Percentiles rank a stretch among this genome's conserved stretches.
phyloP scores from a whole-genome alignment of 2,113 vertebrate species.

The Falco punctatus region DNA sequence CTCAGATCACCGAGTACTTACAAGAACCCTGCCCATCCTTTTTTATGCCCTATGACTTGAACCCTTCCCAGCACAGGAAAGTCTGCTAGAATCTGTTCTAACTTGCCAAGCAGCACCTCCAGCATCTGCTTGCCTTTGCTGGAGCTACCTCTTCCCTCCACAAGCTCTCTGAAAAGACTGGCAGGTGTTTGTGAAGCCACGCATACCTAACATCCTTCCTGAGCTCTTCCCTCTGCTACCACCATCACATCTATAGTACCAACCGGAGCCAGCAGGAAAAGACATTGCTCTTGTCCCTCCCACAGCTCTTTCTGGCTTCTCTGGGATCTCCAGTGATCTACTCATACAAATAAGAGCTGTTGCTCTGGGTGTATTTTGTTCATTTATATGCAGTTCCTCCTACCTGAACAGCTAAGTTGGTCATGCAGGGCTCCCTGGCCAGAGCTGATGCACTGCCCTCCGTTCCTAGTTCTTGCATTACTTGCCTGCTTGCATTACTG shows the following conservation, averaged over 20 bases:
- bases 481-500: background rate
- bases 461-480: background rate
- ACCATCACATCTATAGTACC: background rate
- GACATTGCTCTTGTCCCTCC: background rate
- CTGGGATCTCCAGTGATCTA: background rate
- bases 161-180: background rate
- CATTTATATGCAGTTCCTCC: background rate
- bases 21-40: background rate
- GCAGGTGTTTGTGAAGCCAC: background rate
- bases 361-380: background rate
- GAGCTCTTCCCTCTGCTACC: background rate
- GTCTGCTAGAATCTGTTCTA: background rate
- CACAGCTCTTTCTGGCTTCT: background rate
- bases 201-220: background rate
- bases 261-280: background rate
- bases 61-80: background rate
- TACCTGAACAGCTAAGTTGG: background rate
- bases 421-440: background rate
- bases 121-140: background rate
- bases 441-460: background rate
- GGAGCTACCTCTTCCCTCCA: background rate
- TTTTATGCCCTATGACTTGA: background rate
- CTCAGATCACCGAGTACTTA: background rate
- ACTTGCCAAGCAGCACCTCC: background rate
- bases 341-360: background rate